Conservation (phyloP, 2,888 invertebrate species). For the Lepidocyrtoides sp. region DNA sequence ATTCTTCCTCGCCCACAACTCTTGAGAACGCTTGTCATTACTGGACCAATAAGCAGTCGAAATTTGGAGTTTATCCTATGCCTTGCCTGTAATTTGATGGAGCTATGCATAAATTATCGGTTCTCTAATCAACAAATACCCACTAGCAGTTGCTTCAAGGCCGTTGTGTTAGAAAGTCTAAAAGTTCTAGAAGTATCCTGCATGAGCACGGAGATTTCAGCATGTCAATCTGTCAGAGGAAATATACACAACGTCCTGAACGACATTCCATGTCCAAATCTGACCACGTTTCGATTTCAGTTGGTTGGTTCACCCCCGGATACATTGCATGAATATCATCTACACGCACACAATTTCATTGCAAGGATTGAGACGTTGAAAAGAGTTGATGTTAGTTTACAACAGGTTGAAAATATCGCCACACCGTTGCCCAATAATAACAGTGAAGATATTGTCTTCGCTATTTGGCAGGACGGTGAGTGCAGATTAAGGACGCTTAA, state of each 20-base stretch:
- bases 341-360: neutral
- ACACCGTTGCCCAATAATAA: neutral
- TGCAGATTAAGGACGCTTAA: neutral
- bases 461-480: neutral
- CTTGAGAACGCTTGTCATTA: constrained; percentile 64
- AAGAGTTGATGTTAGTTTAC: constrained; percentile 20
- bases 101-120: constrained; percentile 3
- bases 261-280: constrained; percentile 13
- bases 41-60: constrained; percentile 54
- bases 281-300: neutral
- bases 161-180: neutral
- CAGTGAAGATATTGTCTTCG: neutral
- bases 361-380: neutral
- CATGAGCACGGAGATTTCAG: neutral
- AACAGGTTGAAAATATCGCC: neutral
- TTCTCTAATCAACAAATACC: neutral
- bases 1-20: constrained; percentile 67
- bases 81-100: neutral
- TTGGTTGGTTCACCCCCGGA: neutral
- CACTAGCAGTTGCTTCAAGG: neutral
- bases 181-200: constrained; percentile 16
- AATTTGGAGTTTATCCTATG: constrained; percentile 73
- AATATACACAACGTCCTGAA: constrained; percentile 3
- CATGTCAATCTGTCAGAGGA: neutral
- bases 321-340: constrained; percentile 8